phyloP scores from a whole-genome alignment of 2,113 vertebrate species.

The Rutilus rutilus region DNA sequence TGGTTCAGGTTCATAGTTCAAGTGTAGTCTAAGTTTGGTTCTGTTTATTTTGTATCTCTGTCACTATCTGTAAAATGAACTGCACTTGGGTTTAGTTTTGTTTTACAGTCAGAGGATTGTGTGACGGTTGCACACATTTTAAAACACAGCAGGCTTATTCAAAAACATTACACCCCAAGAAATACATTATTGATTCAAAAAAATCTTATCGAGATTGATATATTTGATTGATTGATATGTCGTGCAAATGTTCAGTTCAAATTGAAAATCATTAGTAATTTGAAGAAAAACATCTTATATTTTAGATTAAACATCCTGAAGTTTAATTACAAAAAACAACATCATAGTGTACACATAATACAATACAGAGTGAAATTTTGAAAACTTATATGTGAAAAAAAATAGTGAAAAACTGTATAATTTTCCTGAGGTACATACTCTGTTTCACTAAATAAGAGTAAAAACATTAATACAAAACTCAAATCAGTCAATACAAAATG shows the following conservation, averaged over 20 bases:
- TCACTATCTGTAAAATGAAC: not conserved
- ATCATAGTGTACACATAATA: conserved; percentile 63
- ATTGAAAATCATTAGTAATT: not conserved
- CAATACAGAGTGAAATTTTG: conserved; percentile 64
- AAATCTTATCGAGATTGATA: not conserved
- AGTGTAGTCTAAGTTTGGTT: not conserved
- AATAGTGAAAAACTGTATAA: conserved; percentile 29
- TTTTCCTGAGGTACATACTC: conserved; percentile 46
- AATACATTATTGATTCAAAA: not conserved
- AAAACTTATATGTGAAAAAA: conserved; percentile 68
- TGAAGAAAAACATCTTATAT: not conserved
- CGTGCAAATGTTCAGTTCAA: not conserved
- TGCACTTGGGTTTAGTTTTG: not conserved
- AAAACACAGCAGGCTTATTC: not conserved
- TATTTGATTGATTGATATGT: not conserved
- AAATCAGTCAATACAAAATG: conserved; percentile 15
- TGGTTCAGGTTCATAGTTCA: not conserved
- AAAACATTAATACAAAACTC: conserved; percentile 11
- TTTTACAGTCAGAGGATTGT: not conserved
- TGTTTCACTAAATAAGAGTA: conserved; percentile 43
- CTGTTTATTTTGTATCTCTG: not conserved
- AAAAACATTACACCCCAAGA: not conserved
- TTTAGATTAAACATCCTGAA: conserved; percentile 53
- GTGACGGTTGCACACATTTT: not conserved
- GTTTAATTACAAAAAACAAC: conserved; percentile 73